A percentile compares a stretch with the other conserved stretches of the same genome.
These are phyloP conservation scores for Eudemis profundana DNA, from an alignment of 2,888 invertebrate species.

Conservation along the genomic window DNA sequence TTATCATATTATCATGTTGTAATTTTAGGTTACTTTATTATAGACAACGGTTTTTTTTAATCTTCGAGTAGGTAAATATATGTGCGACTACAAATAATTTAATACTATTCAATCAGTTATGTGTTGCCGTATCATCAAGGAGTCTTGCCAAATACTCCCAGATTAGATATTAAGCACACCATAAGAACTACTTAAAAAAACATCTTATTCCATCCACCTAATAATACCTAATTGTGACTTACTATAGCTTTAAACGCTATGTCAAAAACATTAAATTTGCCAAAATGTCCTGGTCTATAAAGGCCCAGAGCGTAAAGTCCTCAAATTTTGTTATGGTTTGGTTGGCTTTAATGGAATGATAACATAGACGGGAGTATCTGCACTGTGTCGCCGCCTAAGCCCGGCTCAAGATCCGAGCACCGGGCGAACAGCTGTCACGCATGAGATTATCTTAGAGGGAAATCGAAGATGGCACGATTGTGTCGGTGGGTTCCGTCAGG, in stretches of 20 bases:
- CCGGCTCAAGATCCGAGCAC: constrained; percentile 55
- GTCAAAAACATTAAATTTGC: neutral
- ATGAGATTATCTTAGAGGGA: constrained; percentile 74
- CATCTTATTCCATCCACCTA: no score
- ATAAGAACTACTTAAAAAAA: no score
- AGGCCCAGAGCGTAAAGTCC: neutral
- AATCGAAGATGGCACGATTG: constrained; percentile 45
- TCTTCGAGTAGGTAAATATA: no score
- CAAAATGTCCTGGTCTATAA: neutral
- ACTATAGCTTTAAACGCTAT: neutral
- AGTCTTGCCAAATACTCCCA: no score
- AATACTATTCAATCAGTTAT: no score
- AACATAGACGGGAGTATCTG: constrained; percentile 23
- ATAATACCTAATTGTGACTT: neutral
- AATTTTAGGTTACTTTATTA: no score
- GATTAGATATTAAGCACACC: no score
- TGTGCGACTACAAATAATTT: no score
- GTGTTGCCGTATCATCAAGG: no score
- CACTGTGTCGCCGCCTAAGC: constrained; percentile 57
- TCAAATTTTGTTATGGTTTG: constrained; percentile 15
- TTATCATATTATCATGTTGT: no score
- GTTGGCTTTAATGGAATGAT: constrained; percentile 36
- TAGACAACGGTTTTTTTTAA: no score
- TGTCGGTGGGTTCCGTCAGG: constrained; percentile 26
- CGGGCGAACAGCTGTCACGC: constrained; percentile 76